Evolutionary conservation across 2,888 invertebrate genomes (phyloP), one percentile per base, ranked within the genome.

Genomic region (Teleogryllus oceanicus): DNA sequence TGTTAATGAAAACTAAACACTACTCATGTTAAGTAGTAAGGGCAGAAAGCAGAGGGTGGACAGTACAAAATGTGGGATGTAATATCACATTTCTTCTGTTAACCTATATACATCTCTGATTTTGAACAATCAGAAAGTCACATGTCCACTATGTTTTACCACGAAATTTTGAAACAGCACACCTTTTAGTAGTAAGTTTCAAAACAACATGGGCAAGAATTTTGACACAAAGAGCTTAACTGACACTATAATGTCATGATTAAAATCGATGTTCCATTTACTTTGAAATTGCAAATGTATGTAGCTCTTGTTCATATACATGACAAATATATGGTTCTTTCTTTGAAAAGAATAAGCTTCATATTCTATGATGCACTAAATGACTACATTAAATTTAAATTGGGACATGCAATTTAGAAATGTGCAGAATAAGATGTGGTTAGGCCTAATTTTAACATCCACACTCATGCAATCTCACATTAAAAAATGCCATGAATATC

Each of bases 401-500:
- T 75, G 75, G 75, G 75, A 75, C 75, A 75, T 75, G 75, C 75
- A 75, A 75, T 75, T 75, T 21, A 75, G 75, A 75, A 21, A 21
- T 20, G 75, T 75, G 75, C 75, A 75, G 75, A 75, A 75, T 75
- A 20, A 75, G 75, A 75, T n/a, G 75, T 20, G 24, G 75, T 75
- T 75, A 75, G 75, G 75, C 75, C 75, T 75, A 75, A 75, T 16
- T 62, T 62, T 62, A 62, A 62, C 62, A 62, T 62, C n/a, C 62
- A 62, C 62, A 12, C 62, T 62, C 62, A 62, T 62, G 62, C 62
- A 13, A 62, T 18, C 62, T 62, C 62, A 62, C n/a, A n/a, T 62
- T 62, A 62, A 62, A 62, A 62, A 62, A 62, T 18, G 13, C n/a
- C 13, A 37, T 8, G 37, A 37, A 37, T 37, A 37, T 37, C 37